Base-by-base conservation (phyloP, 1,140 invertebrate species). In the Halyomorpha halys region DNA sequence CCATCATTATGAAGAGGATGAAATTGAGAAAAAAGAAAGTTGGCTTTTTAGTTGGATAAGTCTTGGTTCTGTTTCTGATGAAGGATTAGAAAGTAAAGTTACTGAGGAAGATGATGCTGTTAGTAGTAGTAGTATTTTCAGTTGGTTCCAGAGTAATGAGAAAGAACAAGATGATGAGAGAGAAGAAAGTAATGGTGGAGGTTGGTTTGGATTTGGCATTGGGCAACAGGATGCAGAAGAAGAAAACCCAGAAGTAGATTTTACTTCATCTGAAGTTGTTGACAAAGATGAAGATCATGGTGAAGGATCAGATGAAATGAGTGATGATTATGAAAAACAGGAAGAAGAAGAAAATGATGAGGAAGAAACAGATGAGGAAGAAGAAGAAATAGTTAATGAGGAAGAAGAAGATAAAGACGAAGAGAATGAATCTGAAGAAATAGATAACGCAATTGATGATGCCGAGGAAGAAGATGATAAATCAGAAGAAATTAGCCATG, bases 111-210 rank as follows among this genome's bases (percentile, higher is more conserved):
- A 56, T 56, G 23, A 11, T 27, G 53, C 34, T 11, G 6, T 8
- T 30, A 30, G 27, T n/a, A n/a, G 27, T 13, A 18, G 11, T 21
- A n/a, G 47, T 18, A 49, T 49, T 21, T 49, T 49, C 5, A 49
- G 47, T 49, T 49, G 47, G 47, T 49, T 49, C 19, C n/a, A 21
- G n/a, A 25, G 23, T 15, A 56, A 13, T 15, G 23, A 56, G 53
- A 23, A 61, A 34, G 64, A 53, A 27, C 23, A 61, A 30, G 59
- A 44, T 45, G 49, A 54, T 14, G 44, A 47, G 68, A 56, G 60
- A 62, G 74, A 76, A 63, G 76, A 75, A 66, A 69, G 76, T 39
- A 75, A 74, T 27, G 68, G 74, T 44, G 69, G 71, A 18, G 45
- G 51, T 44, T 66, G 65, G 65, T 66, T 66, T 53, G 34, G 61